phyloP scores from a whole-genome alignment of 2,888 invertebrate species.

The Drosophila neotestacea region DNA sequence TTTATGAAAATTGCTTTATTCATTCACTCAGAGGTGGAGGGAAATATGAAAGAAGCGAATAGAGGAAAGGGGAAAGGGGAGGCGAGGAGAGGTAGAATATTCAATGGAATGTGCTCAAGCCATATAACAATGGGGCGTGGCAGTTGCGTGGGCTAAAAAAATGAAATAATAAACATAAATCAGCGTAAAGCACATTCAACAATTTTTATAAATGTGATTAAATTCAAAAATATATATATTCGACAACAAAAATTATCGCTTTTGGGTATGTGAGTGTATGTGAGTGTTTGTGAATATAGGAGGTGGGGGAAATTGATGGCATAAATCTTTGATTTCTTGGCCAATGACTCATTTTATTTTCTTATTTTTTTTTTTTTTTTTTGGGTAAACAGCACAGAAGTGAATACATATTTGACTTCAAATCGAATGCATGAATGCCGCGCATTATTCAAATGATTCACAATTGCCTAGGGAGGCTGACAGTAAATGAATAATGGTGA shows the following conservation, averaged over 20 bases:
- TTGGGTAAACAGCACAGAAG: conserved; percentile 2
- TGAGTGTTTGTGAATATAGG: not conserved
- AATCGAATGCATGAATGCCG: conserved; percentile 16
- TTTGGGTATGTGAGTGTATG: conserved; percentile 1
- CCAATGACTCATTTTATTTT: conserved; percentile 24
- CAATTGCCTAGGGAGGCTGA: conserved; percentile 9
- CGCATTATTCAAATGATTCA: conserved; percentile 23
- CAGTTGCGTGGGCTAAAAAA: conserved; percentile 36
- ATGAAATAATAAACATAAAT: conserved; percentile 71
- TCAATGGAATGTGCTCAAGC: conserved; percentile 33
- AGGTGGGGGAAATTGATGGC: conserved; percentile 21
- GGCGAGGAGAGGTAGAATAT: not conserved
- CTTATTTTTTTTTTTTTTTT: conserved; percentile 11
- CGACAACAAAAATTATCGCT: conserved; percentile 11
- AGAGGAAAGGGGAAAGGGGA: not conserved
- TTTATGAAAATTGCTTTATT: conserved; percentile 52
- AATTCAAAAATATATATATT: conserved; percentile 35
- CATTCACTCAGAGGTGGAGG: conserved; percentile 33
- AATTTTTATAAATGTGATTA: conserved; percentile 68
- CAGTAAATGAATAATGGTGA: not conserved
- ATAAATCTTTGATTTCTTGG: conserved; percentile 39
- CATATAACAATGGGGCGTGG: conserved; percentile 45
- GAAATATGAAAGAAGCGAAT: not conserved
- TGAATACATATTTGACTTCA: conserved; percentile 1
- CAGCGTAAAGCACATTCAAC: conserved; percentile 68